A percentile compares a stretch with the other conserved stretches of the same genome.
Conservation (phyloP, 2,113 vertebrate genomes). For the Ictalurus furcatus region DNA sequence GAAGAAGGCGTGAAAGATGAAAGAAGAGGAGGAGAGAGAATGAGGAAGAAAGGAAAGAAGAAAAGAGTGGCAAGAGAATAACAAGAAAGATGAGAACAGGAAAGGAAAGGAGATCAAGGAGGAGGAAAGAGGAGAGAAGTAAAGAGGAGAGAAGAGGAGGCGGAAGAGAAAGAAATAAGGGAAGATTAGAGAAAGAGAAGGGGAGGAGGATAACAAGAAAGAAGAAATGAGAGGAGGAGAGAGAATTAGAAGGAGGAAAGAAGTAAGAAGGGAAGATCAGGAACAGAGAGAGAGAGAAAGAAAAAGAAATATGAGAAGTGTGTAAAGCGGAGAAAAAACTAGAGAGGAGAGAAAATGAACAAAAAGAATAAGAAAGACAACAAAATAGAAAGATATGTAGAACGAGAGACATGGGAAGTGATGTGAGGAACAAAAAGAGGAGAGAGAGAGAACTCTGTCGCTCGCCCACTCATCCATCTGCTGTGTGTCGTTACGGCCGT, state of each 20-base stretch:
- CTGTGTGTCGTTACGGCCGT: conserved; percentile 48
- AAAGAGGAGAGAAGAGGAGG: not conserved
- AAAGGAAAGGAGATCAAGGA: not conserved
- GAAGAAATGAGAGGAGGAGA: not conserved
- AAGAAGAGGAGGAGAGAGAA: not conserved
- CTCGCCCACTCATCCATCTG: conserved; percentile 65
- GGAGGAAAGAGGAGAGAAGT: not conserved
- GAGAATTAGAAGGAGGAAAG: not conserved
- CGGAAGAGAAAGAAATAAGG: not conserved
- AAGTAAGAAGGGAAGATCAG: not conserved
- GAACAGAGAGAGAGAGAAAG: not conserved
- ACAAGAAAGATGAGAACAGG: not conserved
- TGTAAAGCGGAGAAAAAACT: not conserved
- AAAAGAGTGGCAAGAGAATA: not conserved
- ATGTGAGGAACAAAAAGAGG: not conserved
- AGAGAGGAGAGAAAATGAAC: not conserved
- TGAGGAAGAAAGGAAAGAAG: not conserved
- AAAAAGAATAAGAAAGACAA: not conserved
- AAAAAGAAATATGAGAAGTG: not conserved
- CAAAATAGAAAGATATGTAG: not conserved
- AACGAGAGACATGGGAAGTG: not conserved
- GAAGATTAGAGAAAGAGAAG: not conserved
- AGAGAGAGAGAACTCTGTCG: conserved; percentile 46
- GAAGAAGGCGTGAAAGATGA: not conserved
- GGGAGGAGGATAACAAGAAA: not conserved